A percentile compares a stretch with the other conserved stretches of the same genome.
phyloP scores from a whole-genome alignment of 2,797 vertebrate genomes.

The Amblyopsis hoosieri region DNA sequence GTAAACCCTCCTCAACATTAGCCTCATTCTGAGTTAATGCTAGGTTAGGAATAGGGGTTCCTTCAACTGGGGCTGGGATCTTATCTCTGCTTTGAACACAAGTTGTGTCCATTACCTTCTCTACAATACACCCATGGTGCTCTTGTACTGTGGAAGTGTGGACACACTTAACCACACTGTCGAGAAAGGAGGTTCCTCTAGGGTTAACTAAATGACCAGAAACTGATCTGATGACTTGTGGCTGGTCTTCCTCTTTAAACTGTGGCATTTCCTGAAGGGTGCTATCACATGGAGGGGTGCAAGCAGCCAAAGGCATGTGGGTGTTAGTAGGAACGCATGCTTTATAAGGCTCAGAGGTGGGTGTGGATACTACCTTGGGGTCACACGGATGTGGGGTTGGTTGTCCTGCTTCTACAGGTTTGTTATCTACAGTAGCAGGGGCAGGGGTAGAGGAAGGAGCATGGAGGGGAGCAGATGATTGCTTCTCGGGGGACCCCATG shows the following conservation, averaged over 20 bases:
- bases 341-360: slow-evolving; percentile 24
- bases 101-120: neutral
- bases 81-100: slow-evolving; percentile 38
- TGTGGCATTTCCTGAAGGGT: slow-evolving; percentile 38
- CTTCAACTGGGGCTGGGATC: slow-evolving; percentile 24
- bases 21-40: slow-evolving; percentile 32
- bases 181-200: slow-evolving; percentile 27
- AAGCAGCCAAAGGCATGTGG: slow-evolving; percentile 14
- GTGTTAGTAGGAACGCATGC: slow-evolving; percentile 31
- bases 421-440: slow-evolving; percentile 64
- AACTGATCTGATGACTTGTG: slow-evolving; percentile 4
- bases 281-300: slow-evolving; percentile 30
- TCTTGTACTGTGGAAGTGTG: slow-evolving; percentile 20
- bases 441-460: slow-evolving; percentile 47
- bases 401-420: slow-evolving; percentile 68
- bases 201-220: slow-evolving; percentile 9
- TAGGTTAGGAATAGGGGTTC: slow-evolving; percentile 37
- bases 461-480: slow-evolving; percentile 63
- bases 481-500: slow-evolving; percentile 67
- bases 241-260: slow-evolving; percentile 39
- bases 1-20: slow-evolving; percentile 21
- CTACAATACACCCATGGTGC: slow-evolving; percentile 44
- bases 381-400: slow-evolving; percentile 54
- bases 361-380: slow-evolving; percentile 59
- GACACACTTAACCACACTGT: slow-evolving; percentile 35